phyloP scores from a whole-genome alignment of 2,888 invertebrate species.

The Agrotis exclamationis region DNA sequence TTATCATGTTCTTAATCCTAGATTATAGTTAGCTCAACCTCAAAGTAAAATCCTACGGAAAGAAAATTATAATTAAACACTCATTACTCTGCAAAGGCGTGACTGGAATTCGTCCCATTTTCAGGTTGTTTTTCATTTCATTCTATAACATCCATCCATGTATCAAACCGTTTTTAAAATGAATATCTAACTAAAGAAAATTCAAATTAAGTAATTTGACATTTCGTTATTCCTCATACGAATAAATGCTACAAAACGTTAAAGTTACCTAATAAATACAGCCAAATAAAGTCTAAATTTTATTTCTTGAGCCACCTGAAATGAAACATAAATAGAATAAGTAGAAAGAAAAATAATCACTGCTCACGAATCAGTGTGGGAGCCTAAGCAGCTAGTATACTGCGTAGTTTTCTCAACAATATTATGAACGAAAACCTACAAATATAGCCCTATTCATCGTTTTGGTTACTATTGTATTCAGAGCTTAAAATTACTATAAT shows the following conservation, averaged over 20 bases:
- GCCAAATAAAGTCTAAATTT: constrained; percentile 7
- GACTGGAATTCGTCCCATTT: neutral
- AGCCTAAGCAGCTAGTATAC: constrained; percentile 9
- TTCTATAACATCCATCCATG: no score
- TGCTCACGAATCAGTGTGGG: constrained; percentile 7
- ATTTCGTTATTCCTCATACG: neutral
- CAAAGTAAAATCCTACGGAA: neutral
- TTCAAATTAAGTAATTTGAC: neutral
- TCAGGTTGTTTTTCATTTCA: neutral
- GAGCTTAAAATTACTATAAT: constrained; percentile 25
- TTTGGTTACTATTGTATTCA: constrained; percentile 17
- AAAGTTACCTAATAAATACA: neutral
- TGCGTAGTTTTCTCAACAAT: constrained; percentile 1
- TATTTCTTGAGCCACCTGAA: constrained; percentile 10
- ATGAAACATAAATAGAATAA: constrained; percentile 10
- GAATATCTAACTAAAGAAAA: neutral
- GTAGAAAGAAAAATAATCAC: constrained; percentile 11
- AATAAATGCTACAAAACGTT: neutral
- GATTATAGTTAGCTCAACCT: no score
- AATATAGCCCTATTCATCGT: neutral
- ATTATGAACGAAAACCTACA: constrained; percentile 9
- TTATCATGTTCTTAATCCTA: no score
- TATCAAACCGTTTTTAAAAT: neutral
- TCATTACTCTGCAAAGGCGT: neutral
- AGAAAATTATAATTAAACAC: neutral